These are phyloP conservation scores for Microchrysa polita DNA, from an alignment of 2,888 invertebrate genomes.

Conservation along the genomic window DNA sequence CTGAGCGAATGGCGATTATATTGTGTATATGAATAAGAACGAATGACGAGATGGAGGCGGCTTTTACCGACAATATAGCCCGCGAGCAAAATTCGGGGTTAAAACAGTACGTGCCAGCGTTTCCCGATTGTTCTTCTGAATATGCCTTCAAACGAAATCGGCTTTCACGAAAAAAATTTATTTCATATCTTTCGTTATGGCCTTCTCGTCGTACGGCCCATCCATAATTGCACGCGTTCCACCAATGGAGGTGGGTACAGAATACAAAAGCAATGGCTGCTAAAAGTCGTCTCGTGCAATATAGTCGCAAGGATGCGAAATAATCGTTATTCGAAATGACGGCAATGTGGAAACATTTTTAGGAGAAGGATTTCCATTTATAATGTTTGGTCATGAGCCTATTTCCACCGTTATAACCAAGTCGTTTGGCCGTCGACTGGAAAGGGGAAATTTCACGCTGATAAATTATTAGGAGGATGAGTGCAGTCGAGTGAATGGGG, in stretches of 20 bases:
- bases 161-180: slow-evolving; percentile 18
- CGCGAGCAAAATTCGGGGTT: not conserved
- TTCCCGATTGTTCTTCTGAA: not conserved
- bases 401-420: too few species aligned
- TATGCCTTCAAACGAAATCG: not conserved
- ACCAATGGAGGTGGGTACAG: not conserved
- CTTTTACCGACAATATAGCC: not conserved
- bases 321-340: slow-evolving; percentile 35
- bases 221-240: slow-evolving; percentile 11
- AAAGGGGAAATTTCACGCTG: too few species aligned
- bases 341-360: not conserved
- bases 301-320: slow-evolving; percentile 21
- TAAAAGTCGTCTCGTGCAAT: not conserved
- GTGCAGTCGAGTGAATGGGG: too few species aligned
- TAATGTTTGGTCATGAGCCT: slow-evolving; percentile 25
- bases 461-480: too few species aligned
- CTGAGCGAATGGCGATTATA: not conserved
- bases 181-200: slow-evolving; percentile 15
- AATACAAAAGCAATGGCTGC: not conserved
- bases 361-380: slow-evolving; percentile 19
- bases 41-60: not conserved
- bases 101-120: not conserved
- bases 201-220: slow-evolving; percentile 6
- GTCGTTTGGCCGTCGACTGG: too few species aligned
- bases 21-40: slow-evolving; percentile 23